These are phyloP conservation scores for Pristionchus arcanus DNA, from an alignment of 2,888 invertebrate genomes.

Conservation along the genomic window DNA sequence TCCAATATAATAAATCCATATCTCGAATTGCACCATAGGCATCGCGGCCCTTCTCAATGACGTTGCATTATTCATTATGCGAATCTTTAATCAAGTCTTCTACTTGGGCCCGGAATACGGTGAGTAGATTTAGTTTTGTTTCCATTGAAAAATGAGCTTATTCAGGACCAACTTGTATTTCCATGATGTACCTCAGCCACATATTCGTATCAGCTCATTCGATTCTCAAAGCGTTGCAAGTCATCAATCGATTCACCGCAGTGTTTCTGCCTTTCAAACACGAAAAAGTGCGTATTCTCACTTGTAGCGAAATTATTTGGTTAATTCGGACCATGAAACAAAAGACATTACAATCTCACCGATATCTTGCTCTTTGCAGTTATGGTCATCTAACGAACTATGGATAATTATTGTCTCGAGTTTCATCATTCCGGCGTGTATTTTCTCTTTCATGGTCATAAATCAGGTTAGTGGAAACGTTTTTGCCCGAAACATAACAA, in stretches of 20 bases:
- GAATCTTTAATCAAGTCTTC: not conserved
- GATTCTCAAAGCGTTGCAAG: not conserved
- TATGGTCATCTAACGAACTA: not conserved
- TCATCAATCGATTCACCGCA: conserved; percentile 22
- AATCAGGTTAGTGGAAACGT: not conserved
- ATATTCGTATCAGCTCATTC: not conserved
- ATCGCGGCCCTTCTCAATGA: not conserved
- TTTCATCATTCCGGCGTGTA: not conserved
- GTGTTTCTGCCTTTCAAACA: not conserved
- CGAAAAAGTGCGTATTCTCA: not conserved
- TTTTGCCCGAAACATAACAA: too few relatives aligned
- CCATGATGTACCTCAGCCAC: not conserved
- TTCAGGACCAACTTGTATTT: not conserved
- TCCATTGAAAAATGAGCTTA: too few relatives aligned
- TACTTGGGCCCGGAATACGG: not conserved
- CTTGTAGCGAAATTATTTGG: not conserved
- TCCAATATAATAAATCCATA: too few relatives aligned
- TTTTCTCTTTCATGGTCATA: not conserved
- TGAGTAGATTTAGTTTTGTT: too few relatives aligned
- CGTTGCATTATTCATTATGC: not conserved
- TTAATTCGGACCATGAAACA: not conserved
- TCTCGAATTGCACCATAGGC: not conserved
- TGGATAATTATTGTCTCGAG: not conserved
- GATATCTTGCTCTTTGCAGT: not conserved
- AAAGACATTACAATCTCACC: not conserved